These are phyloP conservation scores for Heterodera schachtii DNA, from an alignment of 1,140 invertebrate species.

Conservation along the genomic window DNA sequence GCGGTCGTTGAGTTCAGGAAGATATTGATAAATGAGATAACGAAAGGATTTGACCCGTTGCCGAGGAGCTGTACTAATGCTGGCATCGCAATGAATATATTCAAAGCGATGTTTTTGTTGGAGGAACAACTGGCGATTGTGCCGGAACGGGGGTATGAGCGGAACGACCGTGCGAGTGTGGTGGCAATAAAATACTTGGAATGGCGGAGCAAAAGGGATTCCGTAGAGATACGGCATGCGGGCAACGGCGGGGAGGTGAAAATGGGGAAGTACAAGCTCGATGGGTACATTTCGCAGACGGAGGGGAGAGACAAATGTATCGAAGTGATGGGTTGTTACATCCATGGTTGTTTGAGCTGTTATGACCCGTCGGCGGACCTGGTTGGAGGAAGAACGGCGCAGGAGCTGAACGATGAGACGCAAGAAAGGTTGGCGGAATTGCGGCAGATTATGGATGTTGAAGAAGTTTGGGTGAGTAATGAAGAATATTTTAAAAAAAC, in stretches of 20 bases:
- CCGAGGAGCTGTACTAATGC: not conserved
- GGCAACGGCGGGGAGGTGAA: not conserved
- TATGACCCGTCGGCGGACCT: not conserved
- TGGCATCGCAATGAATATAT: not conserved
- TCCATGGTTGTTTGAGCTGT: not conserved
- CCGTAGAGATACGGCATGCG: not conserved
- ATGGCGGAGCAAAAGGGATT: conserved; percentile 1
- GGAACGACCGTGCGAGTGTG: not conserved
- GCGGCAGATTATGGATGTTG: not conserved
- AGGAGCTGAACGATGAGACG: not conserved
- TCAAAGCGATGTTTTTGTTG: not conserved
- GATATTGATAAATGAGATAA: not conserved
- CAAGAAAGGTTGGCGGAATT: not conserved
- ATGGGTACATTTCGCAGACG: not conserved
- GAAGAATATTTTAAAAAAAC: too few species aligned
- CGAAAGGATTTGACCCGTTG: conserved; percentile 13
- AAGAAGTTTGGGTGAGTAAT: not conserved
- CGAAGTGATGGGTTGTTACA: not conserved
- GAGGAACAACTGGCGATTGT: not conserved
- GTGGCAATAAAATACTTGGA: conserved; percentile 17
- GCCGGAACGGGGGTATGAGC: conserved; percentile 15
- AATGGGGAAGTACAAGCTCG: not conserved
- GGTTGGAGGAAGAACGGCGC: not conserved
- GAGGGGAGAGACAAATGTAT: not conserved
- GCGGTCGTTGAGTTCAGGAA: not conserved